These are phyloP conservation scores for Antechinus stuartii DNA, from an alignment of 2,113 vertebrate genomes.

Conservation along the genomic window DNA sequence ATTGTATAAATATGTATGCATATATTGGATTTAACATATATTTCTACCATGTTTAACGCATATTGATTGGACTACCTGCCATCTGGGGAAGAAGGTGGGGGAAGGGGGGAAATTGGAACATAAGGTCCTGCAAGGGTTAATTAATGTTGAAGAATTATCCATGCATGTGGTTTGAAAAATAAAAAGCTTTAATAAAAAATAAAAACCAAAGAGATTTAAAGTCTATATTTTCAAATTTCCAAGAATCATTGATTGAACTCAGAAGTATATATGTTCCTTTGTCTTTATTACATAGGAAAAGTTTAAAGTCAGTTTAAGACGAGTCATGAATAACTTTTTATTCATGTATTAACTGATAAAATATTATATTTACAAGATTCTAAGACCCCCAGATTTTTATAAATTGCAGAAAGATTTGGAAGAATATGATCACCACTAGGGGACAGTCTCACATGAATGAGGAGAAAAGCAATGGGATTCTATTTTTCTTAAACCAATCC, in stretches of 20 bases:
- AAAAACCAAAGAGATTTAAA: background rate
- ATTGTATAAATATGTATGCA: too few relatives aligned
- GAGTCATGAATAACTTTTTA: background rate
- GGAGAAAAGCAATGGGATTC: background rate
- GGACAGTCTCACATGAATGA: background rate
- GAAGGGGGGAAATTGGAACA: too few relatives aligned
- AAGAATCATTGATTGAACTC: background rate
- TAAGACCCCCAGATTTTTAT: background rate
- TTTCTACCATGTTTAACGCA: too few relatives aligned
- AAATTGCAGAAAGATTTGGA: background rate
- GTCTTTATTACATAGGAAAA: background rate
- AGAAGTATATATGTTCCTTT: background rate
- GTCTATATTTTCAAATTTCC: background rate
- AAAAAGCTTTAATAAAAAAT: too few relatives aligned
- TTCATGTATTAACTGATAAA: background rate
- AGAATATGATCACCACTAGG: background rate
- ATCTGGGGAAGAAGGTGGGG: too few relatives aligned
- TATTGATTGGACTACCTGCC: too few relatives aligned
- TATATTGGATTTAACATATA: too few relatives aligned
- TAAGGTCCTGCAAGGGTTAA: too few relatives aligned
- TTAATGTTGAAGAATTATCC: too few relatives aligned
- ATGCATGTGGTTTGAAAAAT: too few relatives aligned
- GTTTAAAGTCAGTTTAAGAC: background rate
- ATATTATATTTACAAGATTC: background rate
- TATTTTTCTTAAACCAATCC: background rate